Percentiles rank a stretch among this genome's conserved stretches.
These are phyloP conservation scores for Cybosia mesomella DNA, from an alignment of 2,888 invertebrate genomes.

Conservation along the genomic window DNA sequence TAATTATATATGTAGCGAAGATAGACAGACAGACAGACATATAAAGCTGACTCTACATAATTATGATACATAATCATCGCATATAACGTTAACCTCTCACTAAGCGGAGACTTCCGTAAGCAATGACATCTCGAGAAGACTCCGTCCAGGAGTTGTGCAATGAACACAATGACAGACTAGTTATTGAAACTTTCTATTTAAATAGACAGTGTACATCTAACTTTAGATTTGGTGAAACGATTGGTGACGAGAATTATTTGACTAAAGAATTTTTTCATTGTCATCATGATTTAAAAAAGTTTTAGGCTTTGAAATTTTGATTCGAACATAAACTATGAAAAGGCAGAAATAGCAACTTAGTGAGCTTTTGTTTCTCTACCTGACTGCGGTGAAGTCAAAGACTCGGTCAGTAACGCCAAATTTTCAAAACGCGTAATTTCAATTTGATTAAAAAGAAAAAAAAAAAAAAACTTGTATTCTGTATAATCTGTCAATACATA, in stretches of 20 bases:
- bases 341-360: too few species aligned
- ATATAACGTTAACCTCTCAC: conserved; percentile 8
- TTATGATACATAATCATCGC: conserved; percentile 1
- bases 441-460: too few species aligned
- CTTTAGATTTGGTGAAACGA: conserved; percentile 11
- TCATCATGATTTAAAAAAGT: background rate
- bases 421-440: too few species aligned
- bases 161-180: conserved; percentile 23
- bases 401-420: too few species aligned
- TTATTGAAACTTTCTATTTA: conserved; percentile 43
- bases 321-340: too few species aligned
- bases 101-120: conserved; percentile 5
- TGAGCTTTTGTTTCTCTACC: too few species aligned
- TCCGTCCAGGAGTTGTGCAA: conserved; percentile 25
- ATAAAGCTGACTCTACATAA: background rate
- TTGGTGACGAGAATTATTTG: background rate
- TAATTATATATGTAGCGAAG: conserved; percentile 3
- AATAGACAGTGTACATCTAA: conserved; percentile 17
- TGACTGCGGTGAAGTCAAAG: too few species aligned
- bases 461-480: too few species aligned
- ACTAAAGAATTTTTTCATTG: background rate
- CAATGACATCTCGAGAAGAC: background rate
- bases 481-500: too few species aligned
- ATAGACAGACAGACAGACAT: background rate
- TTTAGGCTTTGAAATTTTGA: background rate